Conservation (phyloP, 2,113 vertebrate species). For the Mellivora capensis region DNA sequence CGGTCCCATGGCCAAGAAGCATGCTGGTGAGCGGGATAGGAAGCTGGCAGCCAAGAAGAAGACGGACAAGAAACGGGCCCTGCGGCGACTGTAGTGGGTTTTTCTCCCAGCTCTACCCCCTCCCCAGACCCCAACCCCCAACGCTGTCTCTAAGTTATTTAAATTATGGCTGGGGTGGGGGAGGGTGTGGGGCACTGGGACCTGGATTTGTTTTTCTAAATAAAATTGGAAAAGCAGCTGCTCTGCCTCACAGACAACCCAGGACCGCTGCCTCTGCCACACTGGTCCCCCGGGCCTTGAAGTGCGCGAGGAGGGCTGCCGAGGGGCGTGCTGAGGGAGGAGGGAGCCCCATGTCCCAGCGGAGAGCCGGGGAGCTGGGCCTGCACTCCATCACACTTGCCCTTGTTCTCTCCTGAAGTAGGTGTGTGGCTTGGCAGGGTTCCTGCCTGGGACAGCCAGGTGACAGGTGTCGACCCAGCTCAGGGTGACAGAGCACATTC, state of each 20-base stretch:
- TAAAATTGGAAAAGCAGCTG: slow-evolving; percentile 72
- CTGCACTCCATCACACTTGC: too few species aligned
- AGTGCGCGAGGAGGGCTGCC: rapidly evolving
- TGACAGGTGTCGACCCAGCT: neutral
- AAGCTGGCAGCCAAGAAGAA: slow-evolving; percentile 90
- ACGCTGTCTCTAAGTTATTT: slow-evolving; percentile 76
- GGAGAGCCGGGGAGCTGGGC: neutral
- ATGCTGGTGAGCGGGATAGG: slow-evolving; percentile 90
- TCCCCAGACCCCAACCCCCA: neutral
- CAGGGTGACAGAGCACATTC: neutral
- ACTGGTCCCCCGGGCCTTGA: neutral
- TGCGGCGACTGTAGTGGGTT: slow-evolving; percentile 88
- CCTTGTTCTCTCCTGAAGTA: neutral
- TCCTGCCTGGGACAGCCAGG: neutral
- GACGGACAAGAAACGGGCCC: slow-evolving; percentile 93
- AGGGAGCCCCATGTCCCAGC: neutral
- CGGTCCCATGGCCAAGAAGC: slow-evolving; percentile 93
- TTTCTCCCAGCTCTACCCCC: neutral
- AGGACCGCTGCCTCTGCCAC: neutral
- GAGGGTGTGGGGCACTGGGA: slow-evolving; percentile 2
- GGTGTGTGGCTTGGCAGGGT: neutral
- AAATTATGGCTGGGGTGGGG: slow-evolving; percentile 72
- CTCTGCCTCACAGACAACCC: neutral
- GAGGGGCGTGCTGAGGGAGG: neutral
- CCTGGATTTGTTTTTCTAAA: slow-evolving; percentile 75